phyloP scores from a whole-genome alignment of 2,888 invertebrate genomes.

The Lycophotia porphyrea region DNA sequence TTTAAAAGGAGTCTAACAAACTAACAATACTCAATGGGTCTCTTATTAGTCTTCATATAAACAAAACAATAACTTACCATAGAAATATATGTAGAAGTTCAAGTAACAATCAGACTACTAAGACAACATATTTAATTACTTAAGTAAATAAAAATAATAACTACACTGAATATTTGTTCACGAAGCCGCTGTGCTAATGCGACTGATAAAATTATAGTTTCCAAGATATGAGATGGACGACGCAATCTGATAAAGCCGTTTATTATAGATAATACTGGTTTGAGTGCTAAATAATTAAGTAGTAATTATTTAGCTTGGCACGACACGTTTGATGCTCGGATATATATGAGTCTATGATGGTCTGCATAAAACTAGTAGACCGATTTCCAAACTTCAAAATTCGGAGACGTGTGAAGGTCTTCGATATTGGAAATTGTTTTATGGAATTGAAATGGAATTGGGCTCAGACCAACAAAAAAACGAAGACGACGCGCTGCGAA shows the following conservation, averaged over 20 bases:
- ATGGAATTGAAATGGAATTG: no score
- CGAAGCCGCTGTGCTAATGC: background rate
- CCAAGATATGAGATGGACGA: background rate
- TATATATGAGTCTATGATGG: no score
- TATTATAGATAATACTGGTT: background rate
- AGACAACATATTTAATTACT: background rate
- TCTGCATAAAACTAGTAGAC: no score
- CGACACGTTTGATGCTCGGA: no score
- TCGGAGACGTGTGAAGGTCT: no score
- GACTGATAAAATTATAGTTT: conserved; percentile 14
- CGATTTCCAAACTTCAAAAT: no score
- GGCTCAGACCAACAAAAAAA: no score
- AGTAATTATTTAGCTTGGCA: no score
- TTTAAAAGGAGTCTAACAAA: no score
- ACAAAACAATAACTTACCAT: conserved; percentile 12
- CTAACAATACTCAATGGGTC: background rate
- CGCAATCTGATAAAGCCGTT: conserved; percentile 1
- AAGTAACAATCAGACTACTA: background rate
- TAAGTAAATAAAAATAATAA: background rate
- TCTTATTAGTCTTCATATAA: background rate
- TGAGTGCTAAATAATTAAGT: background rate
- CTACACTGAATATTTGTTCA: background rate
- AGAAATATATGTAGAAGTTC: no score
- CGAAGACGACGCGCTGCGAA: no score
- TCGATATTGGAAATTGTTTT: no score